Evolutionary conservation across 2,888 invertebrate species (phyloP).

Genomic region (Spisula subtruncata): DNA sequence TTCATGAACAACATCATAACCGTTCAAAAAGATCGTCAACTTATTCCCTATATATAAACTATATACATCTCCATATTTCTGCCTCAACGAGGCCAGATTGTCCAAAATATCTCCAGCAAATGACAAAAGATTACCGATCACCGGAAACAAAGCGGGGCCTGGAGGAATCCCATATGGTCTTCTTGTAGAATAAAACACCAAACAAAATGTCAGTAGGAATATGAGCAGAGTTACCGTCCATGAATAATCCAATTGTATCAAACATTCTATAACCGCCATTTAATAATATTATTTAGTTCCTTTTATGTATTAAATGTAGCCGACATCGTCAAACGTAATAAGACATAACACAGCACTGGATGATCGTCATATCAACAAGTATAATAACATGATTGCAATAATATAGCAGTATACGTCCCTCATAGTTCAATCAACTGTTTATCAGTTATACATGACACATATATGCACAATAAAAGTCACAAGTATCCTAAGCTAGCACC

Average conservation of each 20-base stretch:
- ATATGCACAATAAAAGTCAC: too few species aligned
- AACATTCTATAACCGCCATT: background rate
- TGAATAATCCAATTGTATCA: constrained; percentile 1
- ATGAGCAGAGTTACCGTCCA: constrained; percentile 38
- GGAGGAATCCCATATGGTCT: constrained; percentile 50
- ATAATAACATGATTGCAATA: too few species aligned
- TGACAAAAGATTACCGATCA: constrained; percentile 57
- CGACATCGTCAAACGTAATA: too few species aligned
- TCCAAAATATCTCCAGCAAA: constrained; percentile 37
- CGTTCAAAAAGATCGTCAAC: constrained; percentile 59
- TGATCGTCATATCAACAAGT: too few species aligned
- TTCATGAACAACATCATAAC: constrained; percentile 58
- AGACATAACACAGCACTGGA: too few species aligned
- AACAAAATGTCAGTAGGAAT: constrained; percentile 46
- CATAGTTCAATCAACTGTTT: too few species aligned
- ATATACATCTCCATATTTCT: constrained; percentile 60
- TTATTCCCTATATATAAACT: constrained; percentile 58
- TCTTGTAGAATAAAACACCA: constrained; percentile 36
- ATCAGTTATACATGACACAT: too few species aligned
- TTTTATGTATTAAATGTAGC: too few species aligned
- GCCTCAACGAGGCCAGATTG: constrained; percentile 33
- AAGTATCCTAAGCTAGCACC: too few species aligned
- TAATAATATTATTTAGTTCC: background rate
- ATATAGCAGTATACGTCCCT: too few species aligned
- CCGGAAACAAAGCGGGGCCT: constrained; percentile 56